Conservation (phyloP, 2,113 vertebrate species). For the Stigmatopora nigra region DNA sequence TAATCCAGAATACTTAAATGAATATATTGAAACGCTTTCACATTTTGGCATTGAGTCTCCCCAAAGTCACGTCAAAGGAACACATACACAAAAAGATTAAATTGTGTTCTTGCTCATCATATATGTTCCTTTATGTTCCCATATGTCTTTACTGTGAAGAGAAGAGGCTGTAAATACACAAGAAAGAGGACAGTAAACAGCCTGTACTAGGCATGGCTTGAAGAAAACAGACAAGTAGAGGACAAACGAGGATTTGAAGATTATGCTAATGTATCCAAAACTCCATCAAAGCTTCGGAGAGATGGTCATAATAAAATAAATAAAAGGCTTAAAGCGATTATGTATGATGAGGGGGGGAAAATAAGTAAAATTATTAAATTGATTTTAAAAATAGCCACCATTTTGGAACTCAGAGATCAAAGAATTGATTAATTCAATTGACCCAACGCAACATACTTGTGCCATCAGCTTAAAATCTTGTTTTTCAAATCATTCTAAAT, state of each 20-base stretch:
- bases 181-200: slow-evolving; percentile 27
- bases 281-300: slow-evolving; percentile 16
- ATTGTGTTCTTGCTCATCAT: slow-evolving; percentile 4
- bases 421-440: background rate
- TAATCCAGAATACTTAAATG: too few species aligned
- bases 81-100: slow-evolving; percentile 12
- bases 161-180: slow-evolving; percentile 56
- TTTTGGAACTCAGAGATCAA: background rate
- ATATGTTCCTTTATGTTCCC: slow-evolving; percentile 25
- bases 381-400: too few species aligned
- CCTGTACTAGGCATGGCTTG: background rate
- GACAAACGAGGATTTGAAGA: slow-evolving; percentile 27
- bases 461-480: background rate
- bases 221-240: slow-evolving; percentile 2
- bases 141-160: slow-evolving; percentile 31
- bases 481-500: background rate
- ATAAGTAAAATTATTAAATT: too few species aligned
- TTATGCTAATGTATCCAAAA: slow-evolving; percentile 55
- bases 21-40: background rate
- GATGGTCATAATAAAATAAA: slow-evolving; percentile 4
- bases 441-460: background rate
- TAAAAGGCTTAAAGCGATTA: slow-evolving; percentile 12
- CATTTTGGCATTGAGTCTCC: slow-evolving; percentile 10
- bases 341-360: too few species aligned
- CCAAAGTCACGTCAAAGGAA: slow-evolving; percentile 12